These are phyloP conservation scores for Hyperopisus bebe DNA, from an alignment of 2,113 vertebrate genomes.

Conservation along the genomic window DNA sequence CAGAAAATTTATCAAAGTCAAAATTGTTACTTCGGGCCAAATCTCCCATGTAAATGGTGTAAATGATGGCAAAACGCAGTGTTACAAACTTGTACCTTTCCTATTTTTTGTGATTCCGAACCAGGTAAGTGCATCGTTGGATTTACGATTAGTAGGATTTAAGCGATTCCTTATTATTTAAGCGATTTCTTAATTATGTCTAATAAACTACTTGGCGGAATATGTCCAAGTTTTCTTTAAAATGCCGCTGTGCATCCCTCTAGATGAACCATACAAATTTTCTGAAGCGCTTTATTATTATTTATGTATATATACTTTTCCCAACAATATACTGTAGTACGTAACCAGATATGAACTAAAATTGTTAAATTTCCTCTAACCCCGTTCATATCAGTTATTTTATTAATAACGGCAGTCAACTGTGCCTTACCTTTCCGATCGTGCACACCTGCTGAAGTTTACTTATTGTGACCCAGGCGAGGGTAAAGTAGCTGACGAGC, in stretches of 20 bases:
- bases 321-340: neutral
- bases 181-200: neutral
- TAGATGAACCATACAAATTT: neutral
- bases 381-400: neutral
- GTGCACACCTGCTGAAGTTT: slow-evolving; percentile 29
- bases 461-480: slow-evolving; percentile 22
- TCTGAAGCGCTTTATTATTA: neutral
- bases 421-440: slow-evolving; percentile 18
- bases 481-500: slow-evolving; percentile 19
- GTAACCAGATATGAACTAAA: neutral
- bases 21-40: neutral
- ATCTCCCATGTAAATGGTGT: neutral
- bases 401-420: neutral
- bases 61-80: neutral
- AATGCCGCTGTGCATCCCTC: neutral
- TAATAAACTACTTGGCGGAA: neutral
- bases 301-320: neutral
- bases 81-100: neutral
- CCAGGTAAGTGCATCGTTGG: neutral
- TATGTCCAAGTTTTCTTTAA: neutral
- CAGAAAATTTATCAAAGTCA: neutral
- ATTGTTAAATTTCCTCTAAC: neutral
- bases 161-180: neutral
- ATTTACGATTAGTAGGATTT: neutral
- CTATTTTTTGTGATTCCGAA: neutral